These are phyloP conservation scores for Holocentrus rufus DNA, from an alignment of 2,797 vertebrate genomes.

Conservation along the genomic window DNA sequence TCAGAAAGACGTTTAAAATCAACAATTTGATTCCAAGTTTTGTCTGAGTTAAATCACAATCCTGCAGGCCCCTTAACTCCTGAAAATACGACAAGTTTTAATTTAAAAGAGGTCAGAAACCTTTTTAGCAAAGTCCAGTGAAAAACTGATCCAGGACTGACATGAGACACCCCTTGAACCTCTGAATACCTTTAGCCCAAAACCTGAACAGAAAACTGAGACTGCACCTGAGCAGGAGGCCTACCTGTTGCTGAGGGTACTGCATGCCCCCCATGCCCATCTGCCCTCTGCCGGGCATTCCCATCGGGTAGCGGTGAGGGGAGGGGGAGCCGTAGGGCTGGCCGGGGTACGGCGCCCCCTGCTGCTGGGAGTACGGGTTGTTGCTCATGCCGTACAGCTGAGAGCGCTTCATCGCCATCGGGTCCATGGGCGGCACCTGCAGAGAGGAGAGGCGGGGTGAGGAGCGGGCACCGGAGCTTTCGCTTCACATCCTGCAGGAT, in stretches of 20 bases:
- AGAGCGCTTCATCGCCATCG: slow-evolving; percentile 93
- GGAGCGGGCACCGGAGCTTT: background rate
- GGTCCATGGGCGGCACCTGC: slow-evolving; percentile 90
- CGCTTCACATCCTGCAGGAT: too few species aligned
- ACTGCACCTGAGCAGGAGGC: background rate
- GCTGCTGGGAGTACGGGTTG: slow-evolving; percentile 89
- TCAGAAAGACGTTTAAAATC: too few species aligned
- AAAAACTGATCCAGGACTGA: too few species aligned
- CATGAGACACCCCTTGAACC: too few species aligned
- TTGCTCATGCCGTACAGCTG: slow-evolving; percentile 89
- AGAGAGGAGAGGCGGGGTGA: slow-evolving; percentile 21
- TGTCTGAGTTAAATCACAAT: too few species aligned
- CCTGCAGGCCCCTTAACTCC: too few species aligned
- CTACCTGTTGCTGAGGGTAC: slow-evolving; percentile 94
- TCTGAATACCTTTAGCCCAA: too few species aligned
- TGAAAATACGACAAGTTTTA: too few species aligned
- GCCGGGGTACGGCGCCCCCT: slow-evolving; percentile 86
- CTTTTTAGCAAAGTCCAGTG: too few species aligned
- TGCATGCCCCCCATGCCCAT: slow-evolving; percentile 89
- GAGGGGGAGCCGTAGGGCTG: slow-evolving; percentile 87
- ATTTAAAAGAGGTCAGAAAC: too few species aligned
- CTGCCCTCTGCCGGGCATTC: slow-evolving; percentile 87
- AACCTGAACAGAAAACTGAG: too few species aligned
- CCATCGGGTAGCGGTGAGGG: slow-evolving; percentile 89
- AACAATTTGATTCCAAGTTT: too few species aligned